phyloP scores from a whole-genome alignment of 1,140 invertebrate species.

The Drosophila pandora region DNA sequence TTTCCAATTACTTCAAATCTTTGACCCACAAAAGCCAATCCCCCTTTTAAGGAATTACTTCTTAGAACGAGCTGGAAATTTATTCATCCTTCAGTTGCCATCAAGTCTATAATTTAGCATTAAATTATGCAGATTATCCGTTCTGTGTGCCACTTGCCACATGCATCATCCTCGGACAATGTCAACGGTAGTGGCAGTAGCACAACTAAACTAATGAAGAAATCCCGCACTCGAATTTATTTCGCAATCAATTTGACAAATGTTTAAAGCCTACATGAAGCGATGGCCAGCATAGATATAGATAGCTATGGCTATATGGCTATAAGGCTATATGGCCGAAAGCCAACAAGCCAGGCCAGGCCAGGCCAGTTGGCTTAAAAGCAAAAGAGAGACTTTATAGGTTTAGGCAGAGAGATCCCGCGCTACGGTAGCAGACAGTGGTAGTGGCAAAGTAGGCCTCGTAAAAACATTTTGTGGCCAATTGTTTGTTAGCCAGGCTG shows the following conservation, averaged over 20 bases:
- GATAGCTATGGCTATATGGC: neutral
- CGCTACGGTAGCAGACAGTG: constrained; percentile 27
- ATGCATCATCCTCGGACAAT: constrained; percentile 72
- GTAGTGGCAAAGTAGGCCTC: constrained; percentile 35
- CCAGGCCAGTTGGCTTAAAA: constrained; percentile 1
- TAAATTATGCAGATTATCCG: constrained; percentile 76
- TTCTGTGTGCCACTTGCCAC: constrained; percentile 29
- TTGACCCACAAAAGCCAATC: constrained; percentile 27
- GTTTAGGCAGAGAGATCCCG: constrained; percentile 21
- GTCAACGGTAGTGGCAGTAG: constrained; percentile 35
- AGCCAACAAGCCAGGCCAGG: constrained; percentile 21
- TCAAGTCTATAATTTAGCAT: constrained; percentile 71
- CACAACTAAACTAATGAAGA: constrained; percentile 45
- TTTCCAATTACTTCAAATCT: neutral
- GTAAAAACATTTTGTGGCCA: constrained; percentile 62
- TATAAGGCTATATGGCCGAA: constrained; percentile 24
- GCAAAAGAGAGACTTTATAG: constrained; percentile 33
- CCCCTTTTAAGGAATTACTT: constrained; percentile 29
- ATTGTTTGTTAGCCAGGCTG: constrained; percentile 32
- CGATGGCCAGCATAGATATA: constrained; percentile 41
- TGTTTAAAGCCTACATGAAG: constrained; percentile 53
- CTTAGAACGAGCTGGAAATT: constrained; percentile 27
- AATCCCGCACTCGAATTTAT: constrained; percentile 68
- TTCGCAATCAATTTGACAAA: constrained; percentile 79
- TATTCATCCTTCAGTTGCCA: constrained; percentile 32